A percentile compares a stretch with the other conserved stretches of the same genome.
phyloP scores from a whole-genome alignment of 2,888 invertebrate genomes.

The Drosophila emarginata region DNA sequence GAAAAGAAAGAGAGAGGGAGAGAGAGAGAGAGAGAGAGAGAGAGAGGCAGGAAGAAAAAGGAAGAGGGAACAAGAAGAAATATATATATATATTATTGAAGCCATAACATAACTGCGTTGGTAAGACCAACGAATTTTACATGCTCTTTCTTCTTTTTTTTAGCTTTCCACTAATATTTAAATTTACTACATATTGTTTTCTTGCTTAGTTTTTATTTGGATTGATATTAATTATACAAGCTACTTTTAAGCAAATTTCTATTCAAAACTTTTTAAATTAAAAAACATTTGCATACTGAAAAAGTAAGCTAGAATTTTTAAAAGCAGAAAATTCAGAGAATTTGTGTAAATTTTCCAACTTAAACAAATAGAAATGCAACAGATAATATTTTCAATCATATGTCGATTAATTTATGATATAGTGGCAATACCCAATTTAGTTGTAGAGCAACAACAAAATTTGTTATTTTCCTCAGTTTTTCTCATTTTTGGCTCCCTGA shows the following conservation, averaged over 20 bases:
- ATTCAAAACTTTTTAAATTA: no score
- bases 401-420: neutral
- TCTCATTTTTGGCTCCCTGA: conserved; percentile 7
- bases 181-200: no score
- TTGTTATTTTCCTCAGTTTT: conserved; percentile 15
- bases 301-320: neutral
- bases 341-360: neutral
- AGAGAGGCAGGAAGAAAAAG: no score
- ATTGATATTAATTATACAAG: no score
- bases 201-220: no score
- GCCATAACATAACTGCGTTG: neutral
- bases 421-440: neutral
- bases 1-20: conserved; percentile 19
- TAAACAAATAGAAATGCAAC: no score
- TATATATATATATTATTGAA: neutral
- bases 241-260: no score
- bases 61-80: neutral
- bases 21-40: neutral
- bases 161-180: no score
- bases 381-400: no score
- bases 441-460: conserved; percentile 11
- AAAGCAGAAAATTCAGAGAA: neutral
- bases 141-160: neutral
- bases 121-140: neutral
- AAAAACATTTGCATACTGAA: no score